phyloP scores from a whole-genome alignment of 1,140 invertebrate genomes.

The Drosophila grimshawi region DNA sequence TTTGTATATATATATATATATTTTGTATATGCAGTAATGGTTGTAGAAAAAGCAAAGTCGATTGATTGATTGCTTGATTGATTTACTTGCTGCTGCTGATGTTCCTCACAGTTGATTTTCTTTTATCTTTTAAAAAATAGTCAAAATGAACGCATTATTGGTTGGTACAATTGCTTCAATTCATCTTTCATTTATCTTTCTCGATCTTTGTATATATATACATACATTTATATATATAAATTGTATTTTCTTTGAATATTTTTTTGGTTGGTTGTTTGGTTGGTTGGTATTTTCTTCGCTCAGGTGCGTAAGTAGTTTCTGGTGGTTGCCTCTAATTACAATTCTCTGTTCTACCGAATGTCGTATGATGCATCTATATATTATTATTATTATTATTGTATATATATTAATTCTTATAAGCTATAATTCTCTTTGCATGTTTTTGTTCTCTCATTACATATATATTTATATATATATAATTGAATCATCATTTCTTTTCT shows the following conservation, averaged over 20 bases:
- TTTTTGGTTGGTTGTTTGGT: constrained; percentile 41
- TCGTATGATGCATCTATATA: constrained; percentile 77
- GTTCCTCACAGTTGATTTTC: constrained; percentile 38
- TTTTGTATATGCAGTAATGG: constrained; percentile 56
- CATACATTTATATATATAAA: not conserved
- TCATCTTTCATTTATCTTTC: constrained; percentile 21
- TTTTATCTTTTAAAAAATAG: constrained; percentile 34
- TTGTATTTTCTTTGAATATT: not conserved
- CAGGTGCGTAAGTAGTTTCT: constrained; percentile 23
- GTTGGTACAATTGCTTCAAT: constrained; percentile 68
- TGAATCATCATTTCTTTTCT: constrained; percentile 64
- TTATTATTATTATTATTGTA: constrained; percentile 77
- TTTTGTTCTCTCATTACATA: constrained; percentile 73
- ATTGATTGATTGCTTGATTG: constrained; percentile 65
- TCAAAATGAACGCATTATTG: constrained; percentile 80
- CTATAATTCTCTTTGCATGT: constrained; percentile 84
- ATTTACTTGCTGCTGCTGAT: constrained; percentile 49
- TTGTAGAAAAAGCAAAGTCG: constrained; percentile 78
- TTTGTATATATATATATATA: constrained; percentile 51
- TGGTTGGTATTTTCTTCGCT: constrained; percentile 21
- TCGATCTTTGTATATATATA: not conserved
- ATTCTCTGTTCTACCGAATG: constrained; percentile 76
- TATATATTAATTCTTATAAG: constrained; percentile 84
- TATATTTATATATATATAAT: constrained; percentile 49
- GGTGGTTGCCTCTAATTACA: constrained; percentile 69